Conservation (phyloP, 2,888 invertebrate genomes). For the Taphrorychus bicolor region DNA sequence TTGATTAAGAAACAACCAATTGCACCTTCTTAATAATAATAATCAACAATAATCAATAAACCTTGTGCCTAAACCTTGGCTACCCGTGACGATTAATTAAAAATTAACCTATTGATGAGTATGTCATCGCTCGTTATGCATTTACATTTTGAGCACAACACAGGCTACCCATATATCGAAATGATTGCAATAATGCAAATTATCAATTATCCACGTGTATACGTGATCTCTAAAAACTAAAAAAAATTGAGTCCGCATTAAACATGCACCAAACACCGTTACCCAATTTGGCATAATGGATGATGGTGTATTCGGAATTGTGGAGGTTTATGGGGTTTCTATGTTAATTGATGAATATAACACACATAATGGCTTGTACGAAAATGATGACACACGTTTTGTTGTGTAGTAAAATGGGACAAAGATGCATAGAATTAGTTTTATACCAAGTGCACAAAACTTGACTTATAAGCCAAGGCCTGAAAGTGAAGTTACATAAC, state of each 20-base stretch:
- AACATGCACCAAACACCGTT: not conserved
- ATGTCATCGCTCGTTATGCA: not conserved
- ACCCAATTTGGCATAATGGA: not conserved
- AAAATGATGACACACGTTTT: too few relatives aligned
- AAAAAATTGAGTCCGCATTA: not conserved
- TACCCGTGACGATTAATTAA: not conserved
- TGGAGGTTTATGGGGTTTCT: not conserved
- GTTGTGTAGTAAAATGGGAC: too few relatives aligned
- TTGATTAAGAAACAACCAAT: not conserved
- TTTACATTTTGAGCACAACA: not conserved
- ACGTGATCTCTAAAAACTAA: not conserved
- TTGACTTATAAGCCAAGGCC: too few relatives aligned
- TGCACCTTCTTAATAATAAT: not conserved
- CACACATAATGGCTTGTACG: not conserved
- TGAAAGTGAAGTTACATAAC: too few relatives aligned
- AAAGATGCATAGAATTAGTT: too few relatives aligned
- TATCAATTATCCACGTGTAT: not conserved
- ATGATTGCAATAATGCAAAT: not conserved
- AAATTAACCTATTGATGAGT: not conserved
- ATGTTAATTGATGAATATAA: not conserved
- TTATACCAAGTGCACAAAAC: too few relatives aligned
- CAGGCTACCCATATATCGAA: not conserved
- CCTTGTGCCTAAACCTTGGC: slow-evolving; percentile 4
- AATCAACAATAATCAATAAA: not conserved
- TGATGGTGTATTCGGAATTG: not conserved